These are phyloP conservation scores for Rana temporaria DNA, from an alignment of 2,113 vertebrate genomes.

Conservation along the genomic window DNA sequence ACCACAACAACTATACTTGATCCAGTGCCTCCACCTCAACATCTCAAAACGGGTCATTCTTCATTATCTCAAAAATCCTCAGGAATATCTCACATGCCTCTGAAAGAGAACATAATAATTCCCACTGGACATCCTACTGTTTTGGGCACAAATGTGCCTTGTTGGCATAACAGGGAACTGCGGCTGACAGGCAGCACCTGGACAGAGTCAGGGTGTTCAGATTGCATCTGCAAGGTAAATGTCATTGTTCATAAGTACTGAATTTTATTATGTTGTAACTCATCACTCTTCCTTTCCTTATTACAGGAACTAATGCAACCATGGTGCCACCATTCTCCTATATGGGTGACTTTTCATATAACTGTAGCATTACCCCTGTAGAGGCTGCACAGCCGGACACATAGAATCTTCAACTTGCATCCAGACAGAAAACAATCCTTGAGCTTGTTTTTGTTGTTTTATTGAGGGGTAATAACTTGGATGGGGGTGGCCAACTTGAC, in stretches of 20 bases:
- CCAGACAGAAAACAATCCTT: too few species aligned
- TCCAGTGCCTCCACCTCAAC: constrained; percentile 20
- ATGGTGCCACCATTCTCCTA: too few species aligned
- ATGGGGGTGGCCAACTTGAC: too few species aligned
- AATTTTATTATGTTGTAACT: background rate
- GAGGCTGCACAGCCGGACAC: too few species aligned
- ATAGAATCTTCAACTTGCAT: too few species aligned
- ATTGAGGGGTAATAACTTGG: too few species aligned
- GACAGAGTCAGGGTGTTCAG: constrained; percentile 65
- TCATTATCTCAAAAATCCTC: constrained; percentile 39
- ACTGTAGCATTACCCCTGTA: too few species aligned
- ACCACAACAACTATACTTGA: constrained; percentile 3
- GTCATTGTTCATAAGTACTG: background rate
- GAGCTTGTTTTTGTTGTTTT: too few species aligned
- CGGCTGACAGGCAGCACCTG: constrained; percentile 62
- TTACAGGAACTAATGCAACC: background rate
- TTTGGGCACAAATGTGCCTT: background rate
- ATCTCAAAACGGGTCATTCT: constrained; percentile 37
- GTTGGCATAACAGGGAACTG: constrained; percentile 66
- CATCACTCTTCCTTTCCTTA: too few species aligned
- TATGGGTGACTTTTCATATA: too few species aligned
- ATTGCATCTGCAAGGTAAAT: constrained; percentile 73
- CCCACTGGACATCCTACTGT: constrained; percentile 33
- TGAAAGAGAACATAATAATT: constrained; percentile 17
- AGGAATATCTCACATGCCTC: constrained; percentile 31